Conservation (phyloP, 2,888 invertebrate genomes). For the Drosophila cyrtoloma region DNA sequence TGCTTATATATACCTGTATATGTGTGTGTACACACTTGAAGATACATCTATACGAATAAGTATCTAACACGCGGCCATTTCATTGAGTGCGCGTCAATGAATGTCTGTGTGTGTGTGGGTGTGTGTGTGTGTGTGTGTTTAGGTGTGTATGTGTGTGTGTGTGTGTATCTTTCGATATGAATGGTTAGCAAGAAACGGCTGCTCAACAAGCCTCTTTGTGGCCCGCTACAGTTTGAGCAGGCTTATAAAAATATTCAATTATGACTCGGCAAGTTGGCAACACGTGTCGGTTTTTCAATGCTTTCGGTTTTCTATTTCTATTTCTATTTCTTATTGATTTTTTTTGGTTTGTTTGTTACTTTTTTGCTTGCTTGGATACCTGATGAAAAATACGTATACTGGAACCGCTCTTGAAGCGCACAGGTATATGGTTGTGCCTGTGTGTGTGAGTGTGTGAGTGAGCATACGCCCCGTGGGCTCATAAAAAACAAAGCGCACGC, state of each 20-base stretch:
- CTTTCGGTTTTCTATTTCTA: slow-evolving; percentile 61
- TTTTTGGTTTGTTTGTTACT: slow-evolving; percentile 3
- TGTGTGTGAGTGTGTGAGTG: slow-evolving; percentile 6
- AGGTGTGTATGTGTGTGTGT: slow-evolving; percentile 1
- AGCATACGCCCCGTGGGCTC: slow-evolving; percentile 63
- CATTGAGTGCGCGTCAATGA: slow-evolving; percentile 48
- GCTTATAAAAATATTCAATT: slow-evolving; percentile 74
- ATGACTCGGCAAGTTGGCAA: slow-evolving; percentile 74
- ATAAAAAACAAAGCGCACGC: slow-evolving; percentile 41
- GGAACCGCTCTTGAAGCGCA: slow-evolving; percentile 31
- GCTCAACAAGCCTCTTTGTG: background rate
- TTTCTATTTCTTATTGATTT: slow-evolving; percentile 10
- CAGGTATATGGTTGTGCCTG: slow-evolving; percentile 13
- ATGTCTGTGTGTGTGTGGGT: slow-evolving; percentile 6
- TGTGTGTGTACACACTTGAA: slow-evolving; percentile 12
- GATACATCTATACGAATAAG: slow-evolving; percentile 3
- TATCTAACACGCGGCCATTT: slow-evolving; percentile 46
- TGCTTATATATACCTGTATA: background rate
- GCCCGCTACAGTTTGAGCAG: slow-evolving; percentile 36
- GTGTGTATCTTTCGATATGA: slow-evolving; percentile 19
- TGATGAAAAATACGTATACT: slow-evolving; percentile 15
- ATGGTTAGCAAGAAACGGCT: slow-evolving; percentile 24
- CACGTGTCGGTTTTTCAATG: slow-evolving; percentile 65
- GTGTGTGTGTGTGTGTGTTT: background rate
- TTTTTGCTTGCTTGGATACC: background rate